A percentile compares a stretch with the other conserved stretches of the same genome.
These are phyloP conservation scores for Aporophyla nigra DNA, from an alignment of 2,888 invertebrate species.

Conservation along the genomic window DNA sequence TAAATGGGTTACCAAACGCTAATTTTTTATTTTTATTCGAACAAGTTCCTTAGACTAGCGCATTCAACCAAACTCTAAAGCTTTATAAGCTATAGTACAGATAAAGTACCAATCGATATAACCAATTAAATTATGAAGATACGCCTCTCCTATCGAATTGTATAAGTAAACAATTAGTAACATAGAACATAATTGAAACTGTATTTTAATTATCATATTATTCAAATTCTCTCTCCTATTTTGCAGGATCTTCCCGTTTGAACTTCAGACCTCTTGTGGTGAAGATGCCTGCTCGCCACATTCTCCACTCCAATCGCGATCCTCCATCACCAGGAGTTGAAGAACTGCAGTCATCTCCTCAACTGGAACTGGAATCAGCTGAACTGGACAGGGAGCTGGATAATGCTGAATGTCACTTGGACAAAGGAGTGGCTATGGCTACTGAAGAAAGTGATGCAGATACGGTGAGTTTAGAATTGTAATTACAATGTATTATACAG, in stretches of 20 bases:
- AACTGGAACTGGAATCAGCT: constrained; percentile 80
- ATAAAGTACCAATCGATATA: neutral
- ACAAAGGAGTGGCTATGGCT: constrained; percentile 83
- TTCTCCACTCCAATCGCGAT: constrained; percentile 72
- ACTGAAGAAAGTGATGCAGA: constrained; percentile 87
- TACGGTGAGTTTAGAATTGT: constrained; percentile 78
- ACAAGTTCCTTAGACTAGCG: too few species aligned
- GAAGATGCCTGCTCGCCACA: constrained; percentile 81
- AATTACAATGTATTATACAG: neutral
- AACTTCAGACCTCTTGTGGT: constrained; percentile 82
- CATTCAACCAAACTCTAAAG: too few species aligned
- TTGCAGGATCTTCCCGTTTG: constrained; percentile 71
- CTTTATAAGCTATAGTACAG: too few species aligned
- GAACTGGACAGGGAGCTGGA: constrained; percentile 83
- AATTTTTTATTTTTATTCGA: too few species aligned
- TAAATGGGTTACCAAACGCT: too few species aligned
- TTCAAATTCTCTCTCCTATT: neutral
- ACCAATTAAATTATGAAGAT: neutral
- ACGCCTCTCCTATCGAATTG: neutral
- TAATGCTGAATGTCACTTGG: constrained; percentile 82
- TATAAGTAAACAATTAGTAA: neutral
- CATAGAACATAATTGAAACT: neutral
- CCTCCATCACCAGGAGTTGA: constrained; percentile 76
- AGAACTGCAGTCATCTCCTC: constrained; percentile 83
- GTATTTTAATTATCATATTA: neutral